Evolutionary conservation across 2,888 invertebrate genomes (phyloP), one percentile per base, ranked within the genome.

Genomic region (Odontothrips loti): DNA sequence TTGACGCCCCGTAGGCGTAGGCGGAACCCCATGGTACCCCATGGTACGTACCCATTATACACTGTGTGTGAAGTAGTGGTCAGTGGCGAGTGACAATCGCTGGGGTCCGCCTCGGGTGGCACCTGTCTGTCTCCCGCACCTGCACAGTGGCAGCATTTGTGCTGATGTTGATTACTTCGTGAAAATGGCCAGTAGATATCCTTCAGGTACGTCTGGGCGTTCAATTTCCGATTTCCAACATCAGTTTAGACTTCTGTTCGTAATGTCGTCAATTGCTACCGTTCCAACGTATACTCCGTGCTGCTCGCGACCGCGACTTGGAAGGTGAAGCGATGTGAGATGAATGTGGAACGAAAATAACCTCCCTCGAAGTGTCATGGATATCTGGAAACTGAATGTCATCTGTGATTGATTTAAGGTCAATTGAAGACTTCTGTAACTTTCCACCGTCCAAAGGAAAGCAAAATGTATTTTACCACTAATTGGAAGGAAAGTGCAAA

Each of bases 141-240:
- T 75, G 68, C 68, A 75, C 27, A 75, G 68, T 75, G 68, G 68
- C 68, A 75, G 68, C 68, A 75, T 9, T 75, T 75, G 68, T 75
- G 68, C 68, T 75, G 68, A 75, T 75, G 68, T 75, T 75, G 68
- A 75, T 75, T 75, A 23, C 68, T 27, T 75, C 10, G 68, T 75
- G 68, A 75, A 75, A 75, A 75, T 75, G 68, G 27, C 27, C 68
- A 75, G 68, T 27, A 75, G 27, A 75, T 27, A 75, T 75, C 68
- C 27, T 8, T 75, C 68, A 75, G 68, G 68, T 75, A 75, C 9
- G 68, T 23, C 27, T 27, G 68, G 10, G 20, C 34, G 34, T 43
- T 43, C 34, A 58, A 15, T 20, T 12, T 75, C 27, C 12, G 23
- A 27, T 1, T 23, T 23, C 8, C 23, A 75, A 20, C 20, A 27